Evolutionary conservation across 1,140 invertebrate species (phyloP).

Genomic region (Whitmania pigra): DNA sequence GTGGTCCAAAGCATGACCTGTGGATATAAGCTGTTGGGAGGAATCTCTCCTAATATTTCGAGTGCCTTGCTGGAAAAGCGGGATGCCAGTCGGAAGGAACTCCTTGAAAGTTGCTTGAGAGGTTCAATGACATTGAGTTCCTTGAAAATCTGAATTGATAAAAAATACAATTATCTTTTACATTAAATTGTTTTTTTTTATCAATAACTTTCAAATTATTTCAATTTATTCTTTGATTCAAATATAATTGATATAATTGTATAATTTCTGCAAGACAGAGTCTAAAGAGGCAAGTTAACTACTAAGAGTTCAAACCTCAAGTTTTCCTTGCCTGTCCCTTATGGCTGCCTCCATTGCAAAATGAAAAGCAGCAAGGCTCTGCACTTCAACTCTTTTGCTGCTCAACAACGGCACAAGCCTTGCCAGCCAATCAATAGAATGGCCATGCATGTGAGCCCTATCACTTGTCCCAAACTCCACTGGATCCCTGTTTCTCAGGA

Average conservation of each 20-base stretch:
- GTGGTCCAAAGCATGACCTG: constrained; percentile 94
- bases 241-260: not conserved
- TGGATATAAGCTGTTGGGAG: constrained; percentile 91
- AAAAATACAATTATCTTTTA: not conserved
- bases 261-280: not conserved
- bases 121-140: constrained; percentile 91
- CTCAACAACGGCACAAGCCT: constrained; percentile 83
- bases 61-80: constrained; percentile 93
- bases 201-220: not conserved
- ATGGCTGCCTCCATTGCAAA: constrained; percentile 99
- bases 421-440: constrained; percentile 89
- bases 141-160: constrained; percentile 56
- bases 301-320: constrained; percentile 47
- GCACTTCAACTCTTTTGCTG: constrained; percentile 85
- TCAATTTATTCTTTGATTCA: not conserved
- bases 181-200: not conserved
- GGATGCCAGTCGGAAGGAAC: constrained; percentile 90
- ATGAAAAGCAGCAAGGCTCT: constrained; percentile 92
- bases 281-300: not conserved
- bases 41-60: constrained; percentile 83
- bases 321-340: constrained; percentile 86
- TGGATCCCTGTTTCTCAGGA: constrained; percentile 82
- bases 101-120: constrained; percentile 87
- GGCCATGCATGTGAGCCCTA: constrained; percentile 80
- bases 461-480: constrained; percentile 80